Base-by-base conservation (phyloP, 2,797 vertebrate species). In the Enteromius unitaeniatus region DNA sequence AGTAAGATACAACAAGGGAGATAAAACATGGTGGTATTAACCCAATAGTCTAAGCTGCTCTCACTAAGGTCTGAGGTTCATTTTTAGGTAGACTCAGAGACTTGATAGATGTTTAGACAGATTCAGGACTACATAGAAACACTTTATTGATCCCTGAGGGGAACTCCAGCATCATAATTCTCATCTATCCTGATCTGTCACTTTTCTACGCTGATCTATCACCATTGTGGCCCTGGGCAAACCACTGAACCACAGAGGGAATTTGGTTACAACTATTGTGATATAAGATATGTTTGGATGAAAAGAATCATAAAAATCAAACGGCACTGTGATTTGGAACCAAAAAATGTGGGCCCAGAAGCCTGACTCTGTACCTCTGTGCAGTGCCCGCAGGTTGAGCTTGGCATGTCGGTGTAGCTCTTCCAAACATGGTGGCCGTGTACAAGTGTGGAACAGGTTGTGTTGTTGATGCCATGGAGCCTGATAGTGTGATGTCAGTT, bases 381-480 rank as follows among this genome's bases (percentile, higher is more conserved):
- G 95, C 90, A 97, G 89, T 75, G 97, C 97, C 90, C 96, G 94
- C 91, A 99, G 95, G 89, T 94, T 97, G 91, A 97, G 95, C 89
- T 97, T 96, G 91, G 97, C 96, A 9, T 95, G 97, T 90, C 91
- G 95, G 93, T 99, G 98, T 87, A 99, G 92, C 90, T 99, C 98
- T 91, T 99, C 97, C 89, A 99, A 94, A 7, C 97, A 99, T 14
- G 96, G 95, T 0, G 97, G 96, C 53, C 97, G 95, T 40, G 95
- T 97, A 87, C 95, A 96, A 0, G 97, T 96, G 78, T 98, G 95
- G 88, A 99, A 97, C 88, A 99, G 93, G 83, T 96, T 97, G 91
- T 97, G 96, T 90, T 99, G 97, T 92, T 97, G 97, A 91, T 97
- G 96, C 97, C 97, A 98, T 85, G 96, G 95, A 21, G 97, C 95